Conservation (phyloP, 2,888 invertebrate species). For the Fabriciana adippe region DNA sequence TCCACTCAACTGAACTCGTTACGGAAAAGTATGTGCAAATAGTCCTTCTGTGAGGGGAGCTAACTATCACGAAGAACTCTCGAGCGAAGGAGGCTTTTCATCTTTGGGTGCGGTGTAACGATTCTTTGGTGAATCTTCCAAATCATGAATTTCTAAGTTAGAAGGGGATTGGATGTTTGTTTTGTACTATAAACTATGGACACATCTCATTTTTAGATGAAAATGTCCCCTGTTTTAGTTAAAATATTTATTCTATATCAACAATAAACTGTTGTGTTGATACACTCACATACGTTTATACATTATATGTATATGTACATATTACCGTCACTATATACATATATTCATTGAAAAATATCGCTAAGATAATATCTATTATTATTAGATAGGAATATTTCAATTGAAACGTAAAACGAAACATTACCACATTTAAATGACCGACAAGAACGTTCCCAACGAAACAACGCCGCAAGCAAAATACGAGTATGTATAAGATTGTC, state of each 20-base stretch:
- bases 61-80: conserved; percentile 30
- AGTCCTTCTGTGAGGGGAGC: conserved; percentile 25
- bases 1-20: conserved; percentile 34
- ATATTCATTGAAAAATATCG: no score
- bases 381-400: no score
- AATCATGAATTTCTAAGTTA: conserved; percentile 31
- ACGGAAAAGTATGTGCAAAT: conserved; percentile 28
- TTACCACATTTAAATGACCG: no score
- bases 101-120: conserved; percentile 19
- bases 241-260: no score
- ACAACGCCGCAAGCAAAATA: no score
- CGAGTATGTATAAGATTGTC: not conserved
- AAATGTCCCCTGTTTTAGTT: not conserved
- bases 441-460: no score
- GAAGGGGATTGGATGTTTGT: conserved; percentile 2
- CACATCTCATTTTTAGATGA: not conserved
- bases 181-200: not conserved
- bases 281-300: no score
- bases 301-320: no score
- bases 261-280: no score
- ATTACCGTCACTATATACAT: no score
- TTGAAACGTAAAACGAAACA: no score
- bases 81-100: conserved; percentile 26
- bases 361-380: no score
- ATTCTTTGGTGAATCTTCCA: conserved; percentile 25